Evolutionary conservation across 2,888 invertebrate genomes (phyloP).

Genomic region (Brenthis daphne): DNA sequence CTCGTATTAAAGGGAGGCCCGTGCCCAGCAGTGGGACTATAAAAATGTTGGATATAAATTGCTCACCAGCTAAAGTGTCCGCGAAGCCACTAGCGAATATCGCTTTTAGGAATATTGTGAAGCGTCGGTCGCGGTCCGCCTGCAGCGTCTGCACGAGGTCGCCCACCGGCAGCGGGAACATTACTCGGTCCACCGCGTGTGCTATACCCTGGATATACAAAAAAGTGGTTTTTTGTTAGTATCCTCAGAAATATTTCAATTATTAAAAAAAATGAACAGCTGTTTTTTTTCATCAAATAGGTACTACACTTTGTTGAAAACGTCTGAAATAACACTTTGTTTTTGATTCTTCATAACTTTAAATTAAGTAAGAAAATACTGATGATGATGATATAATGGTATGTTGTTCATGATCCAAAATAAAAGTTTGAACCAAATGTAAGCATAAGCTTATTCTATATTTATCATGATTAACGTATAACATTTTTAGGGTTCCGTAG

Average conservation of each 20-base stretch:
- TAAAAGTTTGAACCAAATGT: not conserved
- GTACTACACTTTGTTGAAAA: too few species aligned
- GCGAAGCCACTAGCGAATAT: slow-evolving; percentile 89
- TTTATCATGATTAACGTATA: too few species aligned
- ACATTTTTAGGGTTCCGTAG: too few species aligned
- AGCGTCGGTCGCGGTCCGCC: slow-evolving; percentile 90
- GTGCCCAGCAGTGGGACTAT: too few species aligned
- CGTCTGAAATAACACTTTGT: too few species aligned
- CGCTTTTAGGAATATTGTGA: slow-evolving; percentile 89
- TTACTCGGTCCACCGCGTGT: slow-evolving; percentile 91
- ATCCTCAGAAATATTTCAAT: too few species aligned
- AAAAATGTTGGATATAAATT: not conserved
- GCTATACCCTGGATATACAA: slow-evolving; percentile 84
- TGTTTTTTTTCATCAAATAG: too few species aligned
- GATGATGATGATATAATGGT: too few species aligned
- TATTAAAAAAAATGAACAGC: not conserved
- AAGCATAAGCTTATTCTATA: not conserved
- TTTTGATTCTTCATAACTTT: too few species aligned
- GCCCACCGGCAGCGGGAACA: slow-evolving; percentile 95
- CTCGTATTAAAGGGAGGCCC: too few species aligned
- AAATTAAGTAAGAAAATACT: too few species aligned
- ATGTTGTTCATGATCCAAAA: too few species aligned
- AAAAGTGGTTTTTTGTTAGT: not conserved
- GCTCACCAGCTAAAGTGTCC: slow-evolving; percentile 86
- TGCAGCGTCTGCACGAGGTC: slow-evolving; percentile 92